Percentiles rank a stretch among this genome's conserved stretches.
Evolutionary conservation across 2,113 vertebrate species (phyloP).

Genomic region (Zapus hudsonius): DNA sequence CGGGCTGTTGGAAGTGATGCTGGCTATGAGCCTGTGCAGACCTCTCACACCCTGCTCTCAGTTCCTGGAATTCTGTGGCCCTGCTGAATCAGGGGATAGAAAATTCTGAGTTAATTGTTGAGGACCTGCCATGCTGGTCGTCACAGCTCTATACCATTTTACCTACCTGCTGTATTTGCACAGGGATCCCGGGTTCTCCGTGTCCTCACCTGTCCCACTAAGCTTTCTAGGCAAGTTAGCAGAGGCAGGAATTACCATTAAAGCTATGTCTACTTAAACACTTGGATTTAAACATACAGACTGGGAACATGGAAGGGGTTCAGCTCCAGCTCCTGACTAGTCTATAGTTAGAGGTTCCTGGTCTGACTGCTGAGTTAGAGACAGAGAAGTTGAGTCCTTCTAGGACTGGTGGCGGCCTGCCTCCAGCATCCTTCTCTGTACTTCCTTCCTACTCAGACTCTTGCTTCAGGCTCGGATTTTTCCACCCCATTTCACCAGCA

Average conservation of each 20-base stretch:
- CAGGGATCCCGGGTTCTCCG: neutral
- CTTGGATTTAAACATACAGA: too few relatives aligned
- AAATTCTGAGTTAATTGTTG: neutral
- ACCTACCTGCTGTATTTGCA: neutral
- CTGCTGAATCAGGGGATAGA: neutral
- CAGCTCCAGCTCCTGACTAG: neutral
- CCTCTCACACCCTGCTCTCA: neutral
- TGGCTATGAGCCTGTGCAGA: rapidly evolving
- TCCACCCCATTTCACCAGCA: neutral
- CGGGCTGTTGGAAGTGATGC: neutral
- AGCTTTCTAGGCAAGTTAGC: neutral
- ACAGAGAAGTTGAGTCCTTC: neutral
- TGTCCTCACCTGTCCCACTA: neutral
- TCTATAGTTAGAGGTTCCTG: neutral
- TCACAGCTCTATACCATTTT: rapidly evolving
- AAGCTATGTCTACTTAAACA: neutral
- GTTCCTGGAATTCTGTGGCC: neutral
- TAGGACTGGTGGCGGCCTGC: rapidly evolving
- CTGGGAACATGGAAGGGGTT: neutral
- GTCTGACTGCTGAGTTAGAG: neutral
- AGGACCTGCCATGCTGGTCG: neutral
- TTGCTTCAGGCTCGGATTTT: neutral
- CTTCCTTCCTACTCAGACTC: neutral
- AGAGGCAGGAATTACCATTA: neutral
- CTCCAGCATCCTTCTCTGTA: neutral